Evolutionary conservation across 2,888 invertebrate genomes (phyloP).

Genomic region (Pammene aurita): DNA sequence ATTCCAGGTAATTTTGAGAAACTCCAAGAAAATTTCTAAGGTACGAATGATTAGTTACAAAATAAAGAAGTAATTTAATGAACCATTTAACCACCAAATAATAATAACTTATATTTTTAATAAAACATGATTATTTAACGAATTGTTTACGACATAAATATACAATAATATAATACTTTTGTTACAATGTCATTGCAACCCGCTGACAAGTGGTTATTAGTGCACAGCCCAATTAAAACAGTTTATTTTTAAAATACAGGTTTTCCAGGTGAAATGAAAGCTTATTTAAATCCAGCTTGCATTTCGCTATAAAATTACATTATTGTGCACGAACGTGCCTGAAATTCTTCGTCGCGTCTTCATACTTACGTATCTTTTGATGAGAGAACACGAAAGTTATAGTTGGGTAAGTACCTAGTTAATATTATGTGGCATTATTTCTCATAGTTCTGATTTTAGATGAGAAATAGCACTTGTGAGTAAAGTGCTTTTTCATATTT

Average conservation of each 20-base stretch:
- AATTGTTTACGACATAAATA: too few relatives aligned
- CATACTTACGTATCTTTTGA: constrained; percentile 1
- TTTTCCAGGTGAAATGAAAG: constrained; percentile 17
- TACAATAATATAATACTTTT: not conserved
- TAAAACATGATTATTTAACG: too few relatives aligned
- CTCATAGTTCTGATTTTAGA: not conserved
- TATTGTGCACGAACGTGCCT: constrained; percentile 2
- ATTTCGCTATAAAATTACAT: constrained; percentile 6
- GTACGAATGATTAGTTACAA: too few relatives aligned
- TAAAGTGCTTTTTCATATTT: too few relatives aligned
- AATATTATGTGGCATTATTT: not conserved
- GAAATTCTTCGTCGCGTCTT: constrained; percentile 10
- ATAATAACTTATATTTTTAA: too few relatives aligned
- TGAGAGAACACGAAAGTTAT: not conserved
- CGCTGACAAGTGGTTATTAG: constrained; percentile 5
- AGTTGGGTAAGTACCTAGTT: not conserved
- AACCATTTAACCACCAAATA: too few relatives aligned
- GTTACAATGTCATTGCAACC: constrained; percentile 22
- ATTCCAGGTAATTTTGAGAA: not conserved
- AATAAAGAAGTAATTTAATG: too few relatives aligned
- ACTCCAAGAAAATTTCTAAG: too few relatives aligned
- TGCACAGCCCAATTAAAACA: constrained; percentile 17
- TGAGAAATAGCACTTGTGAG: not conserved
- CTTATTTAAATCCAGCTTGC: not conserved
- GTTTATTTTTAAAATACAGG: constrained; percentile 8